Percentiles rank a stretch among this genome's conserved stretches.
Conservation (phyloP, 1,140 invertebrate genomes). For the Drosophila murphyi region DNA sequence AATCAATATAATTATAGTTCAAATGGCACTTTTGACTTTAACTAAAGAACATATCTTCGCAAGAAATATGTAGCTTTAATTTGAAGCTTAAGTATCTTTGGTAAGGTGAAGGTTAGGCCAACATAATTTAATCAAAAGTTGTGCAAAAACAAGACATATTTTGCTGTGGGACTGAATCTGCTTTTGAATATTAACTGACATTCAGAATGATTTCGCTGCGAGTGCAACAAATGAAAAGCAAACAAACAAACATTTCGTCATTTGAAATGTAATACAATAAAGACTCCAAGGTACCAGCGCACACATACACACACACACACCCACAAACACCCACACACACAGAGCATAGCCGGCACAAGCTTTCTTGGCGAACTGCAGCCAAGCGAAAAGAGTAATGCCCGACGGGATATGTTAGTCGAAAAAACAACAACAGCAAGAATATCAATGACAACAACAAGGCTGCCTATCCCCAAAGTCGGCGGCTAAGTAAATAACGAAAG, state of each 20-base stretch:
- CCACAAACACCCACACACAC: background rate
- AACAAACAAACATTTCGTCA: constrained; percentile 3
- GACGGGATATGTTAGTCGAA: constrained; percentile 39
- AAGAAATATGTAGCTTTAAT: too few relatives aligned
- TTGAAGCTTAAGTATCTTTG: too few relatives aligned
- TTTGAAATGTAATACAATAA: constrained; percentile 60
- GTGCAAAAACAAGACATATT: too few relatives aligned
- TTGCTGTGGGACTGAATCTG: background rate
- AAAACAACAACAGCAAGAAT: constrained; percentile 24
- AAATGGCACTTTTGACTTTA: too few relatives aligned
- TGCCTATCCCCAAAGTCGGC: constrained; percentile 2
- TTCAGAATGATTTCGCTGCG: background rate
- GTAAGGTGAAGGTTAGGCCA: too few relatives aligned
- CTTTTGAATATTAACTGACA: background rate
- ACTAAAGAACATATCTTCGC: too few relatives aligned
- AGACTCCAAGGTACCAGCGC: constrained; percentile 9
- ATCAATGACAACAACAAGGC: constrained; percentile 17
- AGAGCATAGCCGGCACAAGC: background rate
- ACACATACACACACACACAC: background rate
- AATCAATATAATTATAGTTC: too few relatives aligned
- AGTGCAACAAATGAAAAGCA: constrained; percentile 7
- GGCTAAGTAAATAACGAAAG: constrained; percentile 49
- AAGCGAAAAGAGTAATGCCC: constrained; percentile 66
- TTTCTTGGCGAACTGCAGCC: constrained; percentile 47
- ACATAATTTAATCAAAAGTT: too few relatives aligned